Evolutionary conservation across 2,888 invertebrate species (phyloP), one percentile per base, ranked within the genome.

Genomic region (Amiota communis): DNA sequence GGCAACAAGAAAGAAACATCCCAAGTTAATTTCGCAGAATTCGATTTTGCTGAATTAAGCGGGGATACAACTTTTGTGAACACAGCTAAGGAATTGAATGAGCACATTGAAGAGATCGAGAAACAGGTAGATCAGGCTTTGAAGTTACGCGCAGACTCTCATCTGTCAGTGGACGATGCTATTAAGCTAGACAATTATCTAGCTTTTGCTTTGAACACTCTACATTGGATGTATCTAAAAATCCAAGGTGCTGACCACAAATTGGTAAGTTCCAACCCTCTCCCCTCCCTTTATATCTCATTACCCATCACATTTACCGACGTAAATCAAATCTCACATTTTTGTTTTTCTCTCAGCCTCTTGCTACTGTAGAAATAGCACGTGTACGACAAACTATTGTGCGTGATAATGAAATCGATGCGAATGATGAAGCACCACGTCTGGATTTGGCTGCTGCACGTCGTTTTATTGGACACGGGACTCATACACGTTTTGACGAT

Each of bases 21-120:
- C 53, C 4, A 10, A 11, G n/a, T 20, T 2, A 17, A 6, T 1
- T 10, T 17, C 10, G 59, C 11, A 11, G 61, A 63, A 2, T 63
- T 23, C 12, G 84, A 87, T 70, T 87, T 84, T 71, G 84, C 78
- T 6, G 87, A 87, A 74, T 72, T 87, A 13, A 78, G 78, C 69
- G 85, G 83, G 68, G 87, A 87, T 75, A 75, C 74, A 56, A 81
- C 81, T n/a, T n/a, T n/a, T n/a, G n/a, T n/a, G n/a, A n/a, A n/a
- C 12, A 80, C 79, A 17, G 82, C 84, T 0, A 76, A 78, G 17
- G 83, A 83, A 68, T 80, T 87, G 12, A 71, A 82, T 13, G 75
- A 70, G 46, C 75, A 73, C n/a, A 72, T 87, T 3, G 77, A 84
- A 46, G 81, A 81, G 75, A 86, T 84, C 51, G 84, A 84, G 70